Evolutionary conservation across 1,140 invertebrate species (phyloP).

Genomic region (Ctenoplectra terminalis): DNA sequence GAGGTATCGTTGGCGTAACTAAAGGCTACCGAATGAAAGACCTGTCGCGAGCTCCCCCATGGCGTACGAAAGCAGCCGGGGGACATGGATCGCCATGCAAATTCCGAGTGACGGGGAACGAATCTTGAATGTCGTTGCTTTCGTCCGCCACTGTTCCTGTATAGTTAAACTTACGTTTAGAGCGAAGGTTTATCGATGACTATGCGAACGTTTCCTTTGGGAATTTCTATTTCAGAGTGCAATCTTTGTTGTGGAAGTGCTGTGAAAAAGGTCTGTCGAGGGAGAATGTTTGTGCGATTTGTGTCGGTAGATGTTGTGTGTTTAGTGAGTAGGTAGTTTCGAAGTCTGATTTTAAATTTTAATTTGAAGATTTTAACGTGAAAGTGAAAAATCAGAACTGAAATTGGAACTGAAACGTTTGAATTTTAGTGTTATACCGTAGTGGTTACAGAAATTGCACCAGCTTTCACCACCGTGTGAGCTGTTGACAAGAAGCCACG

Average conservation of each 20-base stretch:
- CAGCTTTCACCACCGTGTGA: no score
- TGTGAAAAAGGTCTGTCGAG: not conserved
- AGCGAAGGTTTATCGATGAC: not conserved
- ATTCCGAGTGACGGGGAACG: slow-evolving; percentile 18
- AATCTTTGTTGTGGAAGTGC: not conserved
- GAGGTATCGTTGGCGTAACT: slow-evolving; percentile 71
- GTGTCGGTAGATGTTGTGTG: not conserved
- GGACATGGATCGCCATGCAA: slow-evolving; percentile 38
- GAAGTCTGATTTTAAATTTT: no score
- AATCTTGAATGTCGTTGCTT: not conserved
- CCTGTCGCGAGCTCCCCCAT: slow-evolving; percentile 43
- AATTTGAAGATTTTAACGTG: no score
- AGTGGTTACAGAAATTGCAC: no score
- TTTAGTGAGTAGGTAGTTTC: no score
- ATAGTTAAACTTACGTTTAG: not conserved
- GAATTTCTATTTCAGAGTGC: not conserved
- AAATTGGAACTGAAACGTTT: no score
- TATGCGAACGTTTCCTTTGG: not conserved
- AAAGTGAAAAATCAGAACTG: no score
- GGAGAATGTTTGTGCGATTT: not conserved
- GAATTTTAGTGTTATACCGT: no score
- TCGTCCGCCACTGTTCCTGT: not conserved
- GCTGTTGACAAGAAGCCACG: no score
- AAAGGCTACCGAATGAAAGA: slow-evolving; percentile 58
- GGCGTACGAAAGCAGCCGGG: slow-evolving; percentile 12